A percentile compares a stretch with the other conserved stretches of the same genome.
Conservation (phyloP, 64 coral and sea anemone genomes). For the Montipora sp. region DNA sequence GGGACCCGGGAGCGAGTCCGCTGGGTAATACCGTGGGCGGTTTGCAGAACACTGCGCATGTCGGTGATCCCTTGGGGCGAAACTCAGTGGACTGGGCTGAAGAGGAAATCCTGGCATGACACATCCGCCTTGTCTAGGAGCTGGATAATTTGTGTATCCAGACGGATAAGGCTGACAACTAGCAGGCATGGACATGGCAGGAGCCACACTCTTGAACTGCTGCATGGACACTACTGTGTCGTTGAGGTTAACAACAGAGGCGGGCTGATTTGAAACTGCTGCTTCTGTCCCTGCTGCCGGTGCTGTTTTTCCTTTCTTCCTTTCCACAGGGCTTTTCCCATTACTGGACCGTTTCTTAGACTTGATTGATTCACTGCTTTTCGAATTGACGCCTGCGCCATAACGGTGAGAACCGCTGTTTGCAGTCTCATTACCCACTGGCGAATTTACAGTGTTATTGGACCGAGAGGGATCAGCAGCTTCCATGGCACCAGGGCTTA, state of each 20-base stretch:
- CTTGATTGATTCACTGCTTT: neutral
- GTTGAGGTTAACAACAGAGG: constrained; percentile 44
- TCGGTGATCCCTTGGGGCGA: constrained; percentile 46
- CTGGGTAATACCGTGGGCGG: neutral
- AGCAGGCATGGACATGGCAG: neutral
- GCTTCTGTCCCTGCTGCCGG: neutral
- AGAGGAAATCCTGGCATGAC: constrained; percentile 4
- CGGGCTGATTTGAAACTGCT: neutral
- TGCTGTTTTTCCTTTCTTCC: constrained; percentile 58
- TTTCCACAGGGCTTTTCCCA: constrained; percentile 48
- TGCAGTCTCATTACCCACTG: neutral
- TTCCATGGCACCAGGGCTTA: constrained; percentile 15
- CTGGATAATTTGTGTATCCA: neutral
- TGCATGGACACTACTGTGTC: constrained; percentile 51
- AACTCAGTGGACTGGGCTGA: constrained; percentile 14
- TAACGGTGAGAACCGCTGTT: neutral
- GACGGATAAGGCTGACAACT: constrained; percentile 11
- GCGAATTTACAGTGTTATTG: neutral
- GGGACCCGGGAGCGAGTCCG: neutral
- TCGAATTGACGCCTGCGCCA: constrained; percentile 16
- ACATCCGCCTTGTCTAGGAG: constrained; percentile 8
- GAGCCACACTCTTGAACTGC: constrained; percentile 27
- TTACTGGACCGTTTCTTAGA: constrained; percentile 49
- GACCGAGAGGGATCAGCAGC: neutral
- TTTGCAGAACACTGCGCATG: constrained; percentile 32